Percentiles rank a stretch among this genome's conserved stretches.
These are phyloP conservation scores for Seriola dumerili DNA, from an alignment of 2,113 vertebrate species.

Conservation along the genomic window DNA sequence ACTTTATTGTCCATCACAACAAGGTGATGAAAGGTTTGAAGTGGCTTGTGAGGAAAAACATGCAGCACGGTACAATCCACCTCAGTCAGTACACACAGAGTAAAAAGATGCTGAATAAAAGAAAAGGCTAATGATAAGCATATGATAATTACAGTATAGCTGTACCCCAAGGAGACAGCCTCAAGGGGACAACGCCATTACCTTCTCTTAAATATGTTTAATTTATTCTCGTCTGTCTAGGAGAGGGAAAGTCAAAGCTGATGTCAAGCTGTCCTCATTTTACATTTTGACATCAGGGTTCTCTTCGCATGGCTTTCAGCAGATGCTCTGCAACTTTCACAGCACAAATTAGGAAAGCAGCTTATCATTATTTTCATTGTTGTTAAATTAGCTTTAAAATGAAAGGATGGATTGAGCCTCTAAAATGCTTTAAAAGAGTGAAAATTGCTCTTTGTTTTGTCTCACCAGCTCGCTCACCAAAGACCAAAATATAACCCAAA, in stretches of 20 bases:
- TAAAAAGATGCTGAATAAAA: neutral
- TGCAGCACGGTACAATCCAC: neutral
- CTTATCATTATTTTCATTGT: neutral
- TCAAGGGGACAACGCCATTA: neutral
- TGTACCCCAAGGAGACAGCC: neutral
- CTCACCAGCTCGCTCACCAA: neutral
- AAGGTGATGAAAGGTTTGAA: conserved; percentile 7
- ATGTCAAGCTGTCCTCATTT: conserved; percentile 3
- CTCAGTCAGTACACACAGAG: neutral
- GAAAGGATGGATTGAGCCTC: neutral
- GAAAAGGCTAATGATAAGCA: too few relatives aligned
- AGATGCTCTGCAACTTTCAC: neutral
- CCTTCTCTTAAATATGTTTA: conserved; percentile 11
- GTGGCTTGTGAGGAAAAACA: neutral
- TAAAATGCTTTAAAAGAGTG: neutral
- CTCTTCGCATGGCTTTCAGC: neutral
- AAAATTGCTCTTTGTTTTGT: neutral
- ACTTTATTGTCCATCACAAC: neutral
- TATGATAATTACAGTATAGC: neutral
- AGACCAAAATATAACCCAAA: neutral
- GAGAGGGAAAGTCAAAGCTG: neutral
- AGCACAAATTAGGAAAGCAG: neutral
- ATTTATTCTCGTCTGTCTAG: neutral
- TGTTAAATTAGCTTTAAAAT: neutral
- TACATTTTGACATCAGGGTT: neutral